These are phyloP conservation scores for Odontomachus brunneus DNA, from an alignment of 1,140 invertebrate genomes.

Conservation along the genomic window DNA sequence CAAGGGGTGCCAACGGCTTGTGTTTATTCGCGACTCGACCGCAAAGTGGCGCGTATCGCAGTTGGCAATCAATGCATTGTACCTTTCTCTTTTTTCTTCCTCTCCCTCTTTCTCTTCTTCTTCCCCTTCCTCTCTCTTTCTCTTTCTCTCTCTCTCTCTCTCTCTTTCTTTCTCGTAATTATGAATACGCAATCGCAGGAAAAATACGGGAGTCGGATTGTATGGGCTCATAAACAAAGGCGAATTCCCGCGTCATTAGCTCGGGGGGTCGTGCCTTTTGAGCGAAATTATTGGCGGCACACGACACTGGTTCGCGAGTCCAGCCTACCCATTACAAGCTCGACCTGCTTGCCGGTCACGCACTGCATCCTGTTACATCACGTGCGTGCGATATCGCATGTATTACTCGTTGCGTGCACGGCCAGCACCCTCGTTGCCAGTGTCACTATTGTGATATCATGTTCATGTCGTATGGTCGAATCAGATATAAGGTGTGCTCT, in stretches of 20 bases:
- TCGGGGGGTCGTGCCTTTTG: conserved; percentile 22
- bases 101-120: too few relatives aligned
- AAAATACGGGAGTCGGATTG: conserved; percentile 34
- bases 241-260: conserved; percentile 54
- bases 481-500: conserved; percentile 55
- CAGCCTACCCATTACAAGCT: conserved; percentile 51
- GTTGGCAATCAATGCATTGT: not conserved
- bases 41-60: not conserved
- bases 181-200: conserved; percentile 40
- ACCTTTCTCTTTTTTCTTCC: conserved; percentile 1
- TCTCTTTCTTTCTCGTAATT: conserved; percentile 27
- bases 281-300: conserved; percentile 54
- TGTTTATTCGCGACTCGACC: not conserved
- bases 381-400: conserved; percentile 61
- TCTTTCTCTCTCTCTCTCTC: too few relatives aligned
- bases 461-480: conserved; percentile 55
- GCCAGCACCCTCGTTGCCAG: conserved; percentile 27
- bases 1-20: not conserved
- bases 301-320: conserved; percentile 53
- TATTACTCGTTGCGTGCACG: conserved; percentile 58
- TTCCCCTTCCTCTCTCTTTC: not conserved
- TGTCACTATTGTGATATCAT: conserved; percentile 62
- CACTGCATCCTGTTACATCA: conserved; percentile 62
- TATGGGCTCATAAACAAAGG: conserved; percentile 40
- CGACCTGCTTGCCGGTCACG: conserved; percentile 65